Base-by-base conservation (phyloP, 2,888 invertebrate genomes). In the Achlya flavicornis region DNA sequence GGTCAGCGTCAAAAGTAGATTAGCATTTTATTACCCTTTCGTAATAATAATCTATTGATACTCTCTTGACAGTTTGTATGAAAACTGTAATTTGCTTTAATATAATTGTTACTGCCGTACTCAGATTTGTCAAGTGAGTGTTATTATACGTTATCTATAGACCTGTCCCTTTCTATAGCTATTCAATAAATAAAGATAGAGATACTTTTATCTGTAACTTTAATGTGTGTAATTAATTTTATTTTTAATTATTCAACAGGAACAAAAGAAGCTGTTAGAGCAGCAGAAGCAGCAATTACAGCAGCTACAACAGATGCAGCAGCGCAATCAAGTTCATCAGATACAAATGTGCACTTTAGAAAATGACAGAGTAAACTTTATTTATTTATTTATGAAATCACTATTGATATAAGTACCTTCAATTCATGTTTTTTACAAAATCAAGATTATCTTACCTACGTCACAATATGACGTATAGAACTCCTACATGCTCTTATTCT, bases 321-420 rank as follows among this genome's bases (percentile, higher is more conserved):
- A 78, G 8, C 77, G 75, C 46, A 81, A 86, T 63, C 79, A 81
- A 63, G 68, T 84, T 53, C 86, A 87, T 53, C 84, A 87, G 66
- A 79, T 88, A 61, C 84, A 88, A 58, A 76, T 84, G 83, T 88
- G 87, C 73, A 76, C 83, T 61, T 60, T 89, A 62, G 75, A 85
- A 66, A 79, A 78, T 58, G 74, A 83, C n/a, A 75, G 66, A 65
- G 88, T 90, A 53, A n/a, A n/a, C 14, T n/a, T 46, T n/a, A 53
- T 53, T 41, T 41, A 41, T 41, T 41, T 41, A 41, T 41, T 12
- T 41, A 12, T 12, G 3, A 12, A 41, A 41, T 41, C 3, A 4
- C 3, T 41, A 41, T 41, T 41, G 12, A 41, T 41, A 41, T 41
- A 41, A 3, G 0, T 41, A 41, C n/a, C 14, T 6, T n/a, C 14